These are phyloP conservation scores for Ciconia maguari DNA, from an alignment of 2,113 vertebrate species.

Conservation along the genomic window DNA sequence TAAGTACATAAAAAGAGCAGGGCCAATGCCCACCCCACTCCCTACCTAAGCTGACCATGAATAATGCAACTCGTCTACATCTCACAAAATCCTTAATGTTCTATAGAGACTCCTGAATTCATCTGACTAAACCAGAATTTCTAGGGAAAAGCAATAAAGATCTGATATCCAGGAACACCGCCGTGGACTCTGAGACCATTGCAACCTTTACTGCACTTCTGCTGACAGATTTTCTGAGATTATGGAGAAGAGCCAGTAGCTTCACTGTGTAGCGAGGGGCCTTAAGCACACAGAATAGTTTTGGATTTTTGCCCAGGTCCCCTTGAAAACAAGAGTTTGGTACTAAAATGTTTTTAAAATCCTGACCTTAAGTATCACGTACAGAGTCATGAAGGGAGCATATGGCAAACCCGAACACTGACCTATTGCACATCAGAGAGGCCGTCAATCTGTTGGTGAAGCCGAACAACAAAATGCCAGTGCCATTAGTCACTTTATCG, in stretches of 20 bases:
- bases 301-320: background rate
- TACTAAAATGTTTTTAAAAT: background rate
- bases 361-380: background rate
- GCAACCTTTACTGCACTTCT: background rate
- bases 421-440: background rate
- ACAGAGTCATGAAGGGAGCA: background rate
- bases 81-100: background rate
- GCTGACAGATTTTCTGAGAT: background rate
- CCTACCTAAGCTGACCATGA: background rate
- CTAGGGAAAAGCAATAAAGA: background rate
- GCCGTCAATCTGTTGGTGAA: background rate
- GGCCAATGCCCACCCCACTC: background rate
- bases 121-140: background rate
- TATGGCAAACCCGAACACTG: background rate
- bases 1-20: rapidly evolving
- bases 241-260: background rate
- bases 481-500: background rate
- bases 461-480: background rate
- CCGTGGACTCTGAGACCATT: rapidly evolving
- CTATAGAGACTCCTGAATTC: background rate
- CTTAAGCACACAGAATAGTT: background rate
- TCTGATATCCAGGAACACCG: background rate
- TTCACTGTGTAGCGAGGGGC: background rate
- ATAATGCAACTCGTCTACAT: background rate
- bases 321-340: background rate